Percentiles rank a stretch among this genome's conserved stretches.
These are phyloP conservation scores for Psophia crepitans DNA, from an alignment of 2,113 vertebrate species.

Conservation along the genomic window DNA sequence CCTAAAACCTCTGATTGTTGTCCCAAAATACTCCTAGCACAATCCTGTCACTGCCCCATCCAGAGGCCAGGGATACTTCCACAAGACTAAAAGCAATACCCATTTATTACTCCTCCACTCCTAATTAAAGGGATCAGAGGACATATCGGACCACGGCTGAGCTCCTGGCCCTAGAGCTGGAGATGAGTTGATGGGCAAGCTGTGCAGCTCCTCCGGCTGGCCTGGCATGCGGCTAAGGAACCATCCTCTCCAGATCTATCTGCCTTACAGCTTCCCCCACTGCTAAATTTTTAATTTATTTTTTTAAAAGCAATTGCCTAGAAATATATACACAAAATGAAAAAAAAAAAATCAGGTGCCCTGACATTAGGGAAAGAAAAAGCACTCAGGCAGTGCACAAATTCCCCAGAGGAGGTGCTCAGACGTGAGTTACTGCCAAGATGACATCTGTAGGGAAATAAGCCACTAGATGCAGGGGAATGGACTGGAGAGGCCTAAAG, in stretches of 20 bases:
- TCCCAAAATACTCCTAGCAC: neutral
- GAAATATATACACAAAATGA: neutral
- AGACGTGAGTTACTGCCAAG: neutral
- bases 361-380: neutral
- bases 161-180: neutral
- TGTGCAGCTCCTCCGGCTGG: neutral
- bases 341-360: neutral
- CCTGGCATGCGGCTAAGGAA: neutral
- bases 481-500: neutral
- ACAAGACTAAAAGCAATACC: neutral
- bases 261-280: neutral
- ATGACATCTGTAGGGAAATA: constrained; percentile 23
- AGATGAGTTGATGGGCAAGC: neutral
- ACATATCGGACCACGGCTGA: neutral
- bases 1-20: neutral
- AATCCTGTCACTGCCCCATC: neutral
- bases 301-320: neutral
- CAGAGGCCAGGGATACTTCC: neutral
- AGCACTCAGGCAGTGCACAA: neutral
- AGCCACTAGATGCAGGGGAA: neutral
- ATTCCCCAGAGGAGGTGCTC: neutral
- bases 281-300: neutral
- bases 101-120: neutral
- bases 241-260: neutral
- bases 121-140: neutral